phyloP scores from a whole-genome alignment of 2,797 vertebrate genomes.

The Aldrovandia affinis region DNA sequence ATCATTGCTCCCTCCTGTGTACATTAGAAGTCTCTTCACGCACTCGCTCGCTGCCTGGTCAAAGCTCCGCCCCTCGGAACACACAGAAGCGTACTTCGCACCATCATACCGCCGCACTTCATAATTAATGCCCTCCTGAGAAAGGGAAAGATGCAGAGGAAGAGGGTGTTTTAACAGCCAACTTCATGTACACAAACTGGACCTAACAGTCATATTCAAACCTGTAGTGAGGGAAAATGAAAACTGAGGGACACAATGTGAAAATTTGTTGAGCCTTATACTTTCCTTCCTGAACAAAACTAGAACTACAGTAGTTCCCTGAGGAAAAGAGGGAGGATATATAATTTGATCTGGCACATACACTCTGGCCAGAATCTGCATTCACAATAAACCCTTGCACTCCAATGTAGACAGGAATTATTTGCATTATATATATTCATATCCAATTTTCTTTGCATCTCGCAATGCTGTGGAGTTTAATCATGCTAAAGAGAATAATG shows the following conservation, averaged over 20 bases:
- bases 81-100: conserved; percentile 76
- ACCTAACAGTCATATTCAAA: neutral
- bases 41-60: conserved; percentile 87
- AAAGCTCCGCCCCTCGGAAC: conserved; percentile 81
- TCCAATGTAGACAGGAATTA: neutral
- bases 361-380: neutral
- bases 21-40: conserved; percentile 84
- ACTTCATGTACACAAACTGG: neutral
- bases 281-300: neutral
- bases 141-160: neutral
- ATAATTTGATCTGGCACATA: neutral
- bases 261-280: neutral
- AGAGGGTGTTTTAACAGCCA: too few relatives aligned
- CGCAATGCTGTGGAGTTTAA: conserved; percentile 50
- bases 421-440: conserved; percentile 52
- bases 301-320: neutral
- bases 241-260: neutral
- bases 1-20: conserved; percentile 86
- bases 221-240: neutral
- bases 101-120: conserved; percentile 84
- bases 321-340: neutral
- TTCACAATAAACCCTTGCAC: neutral
- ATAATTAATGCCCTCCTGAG: conserved; percentile 82
- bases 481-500: conserved; percentile 65
- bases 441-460: conserved; percentile 53